These are phyloP conservation scores for Drosophila pectinifera DNA, from an alignment of 1,140 invertebrate genomes.

Conservation along the genomic window DNA sequence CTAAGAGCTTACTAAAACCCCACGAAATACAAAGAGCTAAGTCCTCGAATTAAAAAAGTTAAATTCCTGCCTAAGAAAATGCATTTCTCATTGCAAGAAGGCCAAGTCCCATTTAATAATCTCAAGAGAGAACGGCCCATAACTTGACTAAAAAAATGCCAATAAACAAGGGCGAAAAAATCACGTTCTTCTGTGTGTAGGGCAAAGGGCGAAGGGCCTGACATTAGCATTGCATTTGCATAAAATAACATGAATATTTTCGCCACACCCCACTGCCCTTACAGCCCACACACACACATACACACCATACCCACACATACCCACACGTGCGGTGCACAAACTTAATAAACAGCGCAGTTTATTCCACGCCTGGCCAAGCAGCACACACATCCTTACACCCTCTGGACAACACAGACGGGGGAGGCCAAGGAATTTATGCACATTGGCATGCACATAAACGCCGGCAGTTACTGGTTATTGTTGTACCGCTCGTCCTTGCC, in stretches of 20 bases:
- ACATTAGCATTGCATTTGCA: slow-evolving; percentile 73
- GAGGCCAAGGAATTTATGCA: slow-evolving; percentile 45
- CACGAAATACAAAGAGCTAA: background rate
- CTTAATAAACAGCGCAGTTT: slow-evolving; percentile 70
- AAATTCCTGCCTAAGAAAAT: no score
- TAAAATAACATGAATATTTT: slow-evolving; percentile 64
- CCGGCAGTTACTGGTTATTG: slow-evolving; percentile 32
- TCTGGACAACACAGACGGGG: background rate
- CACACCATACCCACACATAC: no score
- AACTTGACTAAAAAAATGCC: background rate
- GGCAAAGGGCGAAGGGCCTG: slow-evolving; percentile 10
- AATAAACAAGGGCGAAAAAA: slow-evolving; percentile 10
- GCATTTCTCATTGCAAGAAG: no score
- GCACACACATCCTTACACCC: slow-evolving; percentile 9
- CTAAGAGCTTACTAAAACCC: background rate
- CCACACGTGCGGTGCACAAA: slow-evolving; percentile 48
- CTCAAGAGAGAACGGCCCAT: background rate
- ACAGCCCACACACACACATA: slow-evolving; percentile 3
- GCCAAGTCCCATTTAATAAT: background rate
- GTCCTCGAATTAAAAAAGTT: background rate
- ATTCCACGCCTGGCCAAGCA: slow-evolving; percentile 44
- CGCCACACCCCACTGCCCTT: slow-evolving; percentile 9
- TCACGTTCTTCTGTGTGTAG: slow-evolving; percentile 12
- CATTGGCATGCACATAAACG: slow-evolving; percentile 54
- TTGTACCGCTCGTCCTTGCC: slow-evolving; percentile 1